Evolutionary conservation across 2,113 vertebrate species (phyloP).

Genomic region (Bos indicus): DNA sequence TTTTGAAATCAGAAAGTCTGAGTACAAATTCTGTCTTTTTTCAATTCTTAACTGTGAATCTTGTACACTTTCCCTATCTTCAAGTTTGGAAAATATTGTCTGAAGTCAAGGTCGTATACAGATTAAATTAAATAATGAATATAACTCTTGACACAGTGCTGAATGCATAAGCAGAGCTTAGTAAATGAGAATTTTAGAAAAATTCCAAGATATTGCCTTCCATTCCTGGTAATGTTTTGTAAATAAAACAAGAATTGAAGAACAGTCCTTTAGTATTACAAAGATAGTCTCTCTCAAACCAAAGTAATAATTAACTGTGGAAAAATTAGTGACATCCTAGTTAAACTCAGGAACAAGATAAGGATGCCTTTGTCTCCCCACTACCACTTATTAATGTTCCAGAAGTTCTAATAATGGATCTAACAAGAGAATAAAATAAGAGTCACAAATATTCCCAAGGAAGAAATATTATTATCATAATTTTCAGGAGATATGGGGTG

Average conservation of each 20-base stretch:
- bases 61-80: neutral
- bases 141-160: neutral
- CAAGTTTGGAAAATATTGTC: slow-evolving; percentile 15
- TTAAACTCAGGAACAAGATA: slow-evolving; percentile 7
- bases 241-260: neutral
- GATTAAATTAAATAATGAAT: neutral
- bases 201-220: neutral
- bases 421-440: slow-evolving; percentile 36
- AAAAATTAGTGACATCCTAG: neutral
- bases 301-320: neutral
- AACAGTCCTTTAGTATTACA: neutral
- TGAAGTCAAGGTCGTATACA: neutral
- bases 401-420: slow-evolving; percentile 18
- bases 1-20: neutral
- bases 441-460: slow-evolving; percentile 29
- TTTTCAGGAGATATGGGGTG: neutral
- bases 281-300: neutral
- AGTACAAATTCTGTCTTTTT: neutral
- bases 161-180: neutral
- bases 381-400: neutral
- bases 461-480: slow-evolving; percentile 8
- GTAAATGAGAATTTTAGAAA: slow-evolving; percentile 15
- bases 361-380: neutral
- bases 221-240: neutral
- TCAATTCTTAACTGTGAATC: neutral